phyloP scores from a whole-genome alignment of 2,113 vertebrate genomes.

The Nycticebus coucang region DNA sequence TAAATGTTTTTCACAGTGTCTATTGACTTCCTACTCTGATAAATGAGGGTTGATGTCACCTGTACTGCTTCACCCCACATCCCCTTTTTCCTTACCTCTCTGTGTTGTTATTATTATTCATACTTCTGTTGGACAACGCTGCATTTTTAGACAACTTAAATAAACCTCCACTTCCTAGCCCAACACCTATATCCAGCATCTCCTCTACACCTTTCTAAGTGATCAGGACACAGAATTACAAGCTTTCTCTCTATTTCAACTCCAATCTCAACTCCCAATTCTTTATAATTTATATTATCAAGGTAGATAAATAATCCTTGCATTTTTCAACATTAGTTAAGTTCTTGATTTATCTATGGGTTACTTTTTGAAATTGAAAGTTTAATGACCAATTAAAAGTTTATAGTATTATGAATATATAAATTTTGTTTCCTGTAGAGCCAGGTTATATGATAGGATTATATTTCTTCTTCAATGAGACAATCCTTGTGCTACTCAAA shows the following conservation, averaged over 20 bases:
- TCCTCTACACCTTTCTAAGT: neutral
- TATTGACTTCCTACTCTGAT: neutral
- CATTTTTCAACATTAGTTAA: neutral
- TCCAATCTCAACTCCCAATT: neutral
- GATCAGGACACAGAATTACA: neutral
- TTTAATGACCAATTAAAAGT: constrained; percentile 26
- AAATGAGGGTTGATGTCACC: neutral
- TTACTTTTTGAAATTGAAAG: constrained; percentile 1
- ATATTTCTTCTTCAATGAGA: neutral
- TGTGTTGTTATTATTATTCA: too few relatives aligned
- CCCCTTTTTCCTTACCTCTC: too few relatives aligned
- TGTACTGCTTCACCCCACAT: neutral
- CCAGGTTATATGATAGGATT: neutral
- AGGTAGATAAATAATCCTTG: neutral
- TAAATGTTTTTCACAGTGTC: neutral
- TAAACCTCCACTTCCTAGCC: too few relatives aligned
- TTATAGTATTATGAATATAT: neutral
- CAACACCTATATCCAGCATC: neutral
- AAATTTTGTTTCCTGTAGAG: neutral
- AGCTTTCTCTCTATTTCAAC: neutral
- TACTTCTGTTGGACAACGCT: too few relatives aligned
- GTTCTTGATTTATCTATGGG: neutral
- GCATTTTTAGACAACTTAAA: too few relatives aligned
- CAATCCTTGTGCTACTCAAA: neutral
- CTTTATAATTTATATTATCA: neutral